A percentile compares a stretch with the other conserved stretches of the same genome.
Evolutionary conservation across 1,140 invertebrate genomes (phyloP).

Genomic region (Cataglyphis hispanica): DNA sequence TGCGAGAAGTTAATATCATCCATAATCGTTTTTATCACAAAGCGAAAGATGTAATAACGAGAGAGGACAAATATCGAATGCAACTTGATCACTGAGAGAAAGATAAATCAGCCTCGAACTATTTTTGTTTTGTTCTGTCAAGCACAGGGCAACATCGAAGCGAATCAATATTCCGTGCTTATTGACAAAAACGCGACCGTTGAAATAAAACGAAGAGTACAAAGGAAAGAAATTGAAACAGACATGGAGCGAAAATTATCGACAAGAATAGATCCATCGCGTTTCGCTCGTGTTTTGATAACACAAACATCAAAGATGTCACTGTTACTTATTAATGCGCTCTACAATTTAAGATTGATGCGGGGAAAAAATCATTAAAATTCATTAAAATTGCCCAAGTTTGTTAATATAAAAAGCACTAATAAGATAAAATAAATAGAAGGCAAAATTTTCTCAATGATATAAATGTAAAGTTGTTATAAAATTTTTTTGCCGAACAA

Average conservation of each 20-base stretch:
- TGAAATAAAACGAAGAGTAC: constrained; percentile 2
- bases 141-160: constrained; percentile 14
- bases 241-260: constrained; percentile 42
- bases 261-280: neutral
- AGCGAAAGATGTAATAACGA: constrained; percentile 32
- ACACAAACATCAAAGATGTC: neutral
- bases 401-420: neutral
- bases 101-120: constrained; percentile 25
- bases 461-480: neutral
- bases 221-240: constrained; percentile 4
- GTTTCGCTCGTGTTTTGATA: constrained; percentile 21
- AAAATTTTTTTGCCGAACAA: neutral
- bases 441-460: constrained; percentile 11
- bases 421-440: neutral
- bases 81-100: neutral
- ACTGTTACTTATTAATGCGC: too few species aligned
- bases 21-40: neutral
- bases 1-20: constrained; percentile 19
- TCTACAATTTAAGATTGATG: too few species aligned
- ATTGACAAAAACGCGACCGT: constrained; percentile 41
- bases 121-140: constrained; percentile 6
- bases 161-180: constrained; percentile 39
- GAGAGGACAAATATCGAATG: constrained; percentile 12
- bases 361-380: too few species aligned
- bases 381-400: neutral